Percentiles rank a stretch among this genome's conserved stretches.
Conservation (phyloP, 2,113 vertebrate species). For the Acanthochromis polyacanthus region DNA sequence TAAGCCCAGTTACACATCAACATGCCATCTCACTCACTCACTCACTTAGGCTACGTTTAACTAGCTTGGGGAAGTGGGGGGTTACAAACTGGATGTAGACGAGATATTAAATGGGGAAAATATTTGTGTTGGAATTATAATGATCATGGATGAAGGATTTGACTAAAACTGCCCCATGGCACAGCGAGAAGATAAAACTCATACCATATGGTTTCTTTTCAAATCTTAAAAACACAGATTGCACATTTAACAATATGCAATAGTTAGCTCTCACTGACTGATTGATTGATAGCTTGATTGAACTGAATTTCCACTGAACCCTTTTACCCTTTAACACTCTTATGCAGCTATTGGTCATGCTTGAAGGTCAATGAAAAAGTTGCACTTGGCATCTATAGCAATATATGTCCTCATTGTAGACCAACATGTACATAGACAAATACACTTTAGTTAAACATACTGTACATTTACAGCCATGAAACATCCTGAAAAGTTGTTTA, state of each 20-base stretch:
- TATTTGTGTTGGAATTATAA: neutral
- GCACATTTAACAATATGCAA: too few species aligned
- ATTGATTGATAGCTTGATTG: too few species aligned
- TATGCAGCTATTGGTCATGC: too few species aligned
- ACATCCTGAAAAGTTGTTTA: neutral
- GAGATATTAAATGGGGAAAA: neutral
- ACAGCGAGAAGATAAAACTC: too few species aligned
- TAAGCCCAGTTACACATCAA: conserved; percentile 22
- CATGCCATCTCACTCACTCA: neutral
- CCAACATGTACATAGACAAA: neutral
- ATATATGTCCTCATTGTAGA: neutral
- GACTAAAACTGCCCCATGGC: too few species aligned
- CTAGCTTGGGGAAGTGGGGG: neutral
- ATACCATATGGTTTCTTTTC: too few species aligned
- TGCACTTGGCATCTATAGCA: neutral
- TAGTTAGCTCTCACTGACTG: too few species aligned
- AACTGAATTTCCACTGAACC: too few species aligned
- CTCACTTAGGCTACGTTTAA: neutral
- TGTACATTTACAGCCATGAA: neutral
- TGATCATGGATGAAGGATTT: neutral
- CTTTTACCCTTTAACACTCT: too few species aligned
- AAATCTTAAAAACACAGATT: too few species aligned
- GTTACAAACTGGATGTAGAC: neutral
- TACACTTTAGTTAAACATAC: neutral
- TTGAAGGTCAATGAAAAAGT: too few species aligned